Conservation (phyloP, 1,140 invertebrate genomes). For the Philopotamus ludificatus region DNA sequence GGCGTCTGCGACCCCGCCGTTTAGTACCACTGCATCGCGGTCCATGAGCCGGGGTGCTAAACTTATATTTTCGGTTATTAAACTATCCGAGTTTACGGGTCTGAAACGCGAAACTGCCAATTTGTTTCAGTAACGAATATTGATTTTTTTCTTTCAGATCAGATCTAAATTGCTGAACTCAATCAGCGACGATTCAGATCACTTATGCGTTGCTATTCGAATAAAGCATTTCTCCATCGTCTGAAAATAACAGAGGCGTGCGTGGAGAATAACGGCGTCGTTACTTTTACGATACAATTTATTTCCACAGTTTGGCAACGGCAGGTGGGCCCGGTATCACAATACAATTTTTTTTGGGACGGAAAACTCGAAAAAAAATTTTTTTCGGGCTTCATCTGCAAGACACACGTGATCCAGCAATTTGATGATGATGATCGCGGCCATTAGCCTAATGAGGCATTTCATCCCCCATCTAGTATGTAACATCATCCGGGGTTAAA, state of each 20-base stretch:
- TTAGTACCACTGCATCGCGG: too few species aligned
- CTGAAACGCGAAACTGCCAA: too few species aligned
- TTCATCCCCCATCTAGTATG: neutral
- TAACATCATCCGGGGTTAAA: too few species aligned
- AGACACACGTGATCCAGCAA: slow-evolving; percentile 13
- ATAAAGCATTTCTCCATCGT: neutral
- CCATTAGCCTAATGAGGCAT: slow-evolving; percentile 5
- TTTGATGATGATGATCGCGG: slow-evolving; percentile 13
- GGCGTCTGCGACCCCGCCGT: too few species aligned
- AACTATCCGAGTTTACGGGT: too few species aligned
- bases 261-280: neutral
- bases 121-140: too few species aligned
- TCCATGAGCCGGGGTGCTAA: too few species aligned
- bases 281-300: slow-evolving; percentile 20
- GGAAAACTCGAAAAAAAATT: slow-evolving; percentile 1
- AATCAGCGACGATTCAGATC: neutral
- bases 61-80: too few species aligned
- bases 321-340: slow-evolving; percentile 9
- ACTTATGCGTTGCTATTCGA: slow-evolving; percentile 2
- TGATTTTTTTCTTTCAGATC: too few species aligned
- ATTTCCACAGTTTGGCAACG: slow-evolving; percentile 9
- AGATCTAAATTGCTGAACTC: slow-evolving; percentile 1
- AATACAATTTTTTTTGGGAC: slow-evolving; percentile 7
- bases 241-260: neutral
- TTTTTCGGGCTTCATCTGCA: neutral